Conservation (phyloP, 2,797 vertebrate genomes). For the Picus viridis region DNA sequence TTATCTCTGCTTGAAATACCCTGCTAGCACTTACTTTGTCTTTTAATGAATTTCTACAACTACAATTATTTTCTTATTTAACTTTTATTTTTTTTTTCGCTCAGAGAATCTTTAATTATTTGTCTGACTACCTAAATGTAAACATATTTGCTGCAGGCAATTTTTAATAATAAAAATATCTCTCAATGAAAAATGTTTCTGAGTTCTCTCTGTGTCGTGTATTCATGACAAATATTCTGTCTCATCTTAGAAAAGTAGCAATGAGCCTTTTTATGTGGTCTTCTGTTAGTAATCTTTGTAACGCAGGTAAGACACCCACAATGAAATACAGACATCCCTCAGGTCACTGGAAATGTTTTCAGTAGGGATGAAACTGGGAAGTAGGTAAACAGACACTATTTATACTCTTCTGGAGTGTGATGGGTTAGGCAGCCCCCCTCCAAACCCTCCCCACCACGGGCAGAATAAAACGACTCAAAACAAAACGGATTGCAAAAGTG, state of each 20-base stretch:
- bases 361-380: background rate
- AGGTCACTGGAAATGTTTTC: background rate
- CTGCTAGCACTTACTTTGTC: background rate
- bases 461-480: too few species aligned
- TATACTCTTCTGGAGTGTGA: background rate
- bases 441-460: too few species aligned
- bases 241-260: background rate
- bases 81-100: background rate
- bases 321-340: background rate
- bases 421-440: too few species aligned
- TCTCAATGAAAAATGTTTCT: background rate
- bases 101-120: background rate
- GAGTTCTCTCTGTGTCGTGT: background rate
- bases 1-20: background rate
- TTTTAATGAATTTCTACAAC: background rate
- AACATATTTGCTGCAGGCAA: background rate
- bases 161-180: background rate
- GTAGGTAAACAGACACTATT: slow-evolving; percentile 16
- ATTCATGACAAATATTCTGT: background rate
- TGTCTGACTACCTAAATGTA: background rate
- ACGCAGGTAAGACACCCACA: background rate
- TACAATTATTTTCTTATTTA: background rate
- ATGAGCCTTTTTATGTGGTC: background rate
- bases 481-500: too few species aligned
- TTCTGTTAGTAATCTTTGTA: background rate